These are phyloP conservation scores for Parelbella ahira DNA, from an alignment of 2,888 invertebrate genomes.

Conservation along the genomic window DNA sequence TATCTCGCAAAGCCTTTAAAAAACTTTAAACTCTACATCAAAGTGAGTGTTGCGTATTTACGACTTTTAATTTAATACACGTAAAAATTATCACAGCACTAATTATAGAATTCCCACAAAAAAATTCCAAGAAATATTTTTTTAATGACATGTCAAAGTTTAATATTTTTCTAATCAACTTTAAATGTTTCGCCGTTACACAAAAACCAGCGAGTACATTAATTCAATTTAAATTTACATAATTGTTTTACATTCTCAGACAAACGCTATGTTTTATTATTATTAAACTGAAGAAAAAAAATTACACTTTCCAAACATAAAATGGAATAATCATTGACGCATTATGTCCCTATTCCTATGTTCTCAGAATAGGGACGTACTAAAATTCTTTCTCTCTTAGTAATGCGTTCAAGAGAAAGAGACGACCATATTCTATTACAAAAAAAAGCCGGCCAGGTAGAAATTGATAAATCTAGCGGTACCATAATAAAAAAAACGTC, in stretches of 20 bases:
- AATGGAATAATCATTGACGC: constrained; percentile 31
- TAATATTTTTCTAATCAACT: too few species aligned
- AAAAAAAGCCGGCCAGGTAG: constrained; percentile 49
- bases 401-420: constrained; percentile 33
- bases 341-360: constrained; percentile 37
- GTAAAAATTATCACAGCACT: too few species aligned
- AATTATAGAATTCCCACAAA: too few species aligned
- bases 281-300: neutral
- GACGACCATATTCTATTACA: constrained; percentile 31
- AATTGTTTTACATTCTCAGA: too few species aligned
- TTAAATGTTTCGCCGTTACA: too few species aligned
- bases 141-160: too few species aligned
- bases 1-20: constrained; percentile 18
- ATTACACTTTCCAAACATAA: constrained; percentile 1
- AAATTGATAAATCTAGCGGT: constrained; percentile 40
- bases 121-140: too few species aligned
- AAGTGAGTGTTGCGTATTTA: constrained; percentile 8
- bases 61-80: constrained; percentile 2
- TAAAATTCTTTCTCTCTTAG: constrained; percentile 21
- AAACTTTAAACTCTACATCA: constrained; percentile 19
- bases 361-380: constrained; percentile 37
- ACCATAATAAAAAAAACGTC: constrained; percentile 28
- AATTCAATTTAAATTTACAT: neutral
- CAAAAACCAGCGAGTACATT: too few species aligned
- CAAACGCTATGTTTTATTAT: too few species aligned